Evolutionary conservation across 2,113 vertebrate genomes (phyloP), one percentile per base, ranked within the genome.

Genomic region (Tapirus terrestris): DNA sequence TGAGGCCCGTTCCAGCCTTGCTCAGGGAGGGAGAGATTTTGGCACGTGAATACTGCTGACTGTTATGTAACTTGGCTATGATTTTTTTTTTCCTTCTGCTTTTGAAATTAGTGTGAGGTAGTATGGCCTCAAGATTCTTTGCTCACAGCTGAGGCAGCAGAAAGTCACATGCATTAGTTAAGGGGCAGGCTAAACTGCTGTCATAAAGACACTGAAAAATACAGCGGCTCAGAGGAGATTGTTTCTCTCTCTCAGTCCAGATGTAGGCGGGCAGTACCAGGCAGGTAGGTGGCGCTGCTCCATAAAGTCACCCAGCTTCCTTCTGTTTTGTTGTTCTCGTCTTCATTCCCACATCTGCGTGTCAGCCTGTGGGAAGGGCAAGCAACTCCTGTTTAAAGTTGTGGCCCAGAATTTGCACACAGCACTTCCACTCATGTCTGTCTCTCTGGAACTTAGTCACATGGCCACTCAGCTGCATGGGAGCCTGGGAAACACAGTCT

Each of bases 21-120:
- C 45, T 94, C 61, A 4, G 63, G 75, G 82, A 87, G 51, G 63
- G 36, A 33, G 67, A 43, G 58, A 76, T 80, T 83, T 94, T 53
- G 95, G 58, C 83, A 5, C 14, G 8, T 51, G 75, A 97, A 94
- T 84, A 51, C 43, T 94, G 87, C 95, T 94, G 93, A 95, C 94
- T 91, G 65, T 94, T 90, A 87, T 8, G 67, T 93, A 96, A 87
- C 83, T 92, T 91, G 60, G 89, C 83, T 70, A 14, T n/a, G 39
- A 60, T 70, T 25, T 90, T 82, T 90, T 93, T 81, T 90, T 5
- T 17, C 45, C 94, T 95, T 92, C 87, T 92, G 89, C 86, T 93
- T 96, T 97, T 94, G 88, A 98, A 97, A 96, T 98, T 81, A 96
- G 83, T 84, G 60, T 72, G 93, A 88, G 89, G 68, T 87, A 65